Base-by-base conservation (phyloP, 2,888 invertebrate genomes). In the Magallana nippona region DNA sequence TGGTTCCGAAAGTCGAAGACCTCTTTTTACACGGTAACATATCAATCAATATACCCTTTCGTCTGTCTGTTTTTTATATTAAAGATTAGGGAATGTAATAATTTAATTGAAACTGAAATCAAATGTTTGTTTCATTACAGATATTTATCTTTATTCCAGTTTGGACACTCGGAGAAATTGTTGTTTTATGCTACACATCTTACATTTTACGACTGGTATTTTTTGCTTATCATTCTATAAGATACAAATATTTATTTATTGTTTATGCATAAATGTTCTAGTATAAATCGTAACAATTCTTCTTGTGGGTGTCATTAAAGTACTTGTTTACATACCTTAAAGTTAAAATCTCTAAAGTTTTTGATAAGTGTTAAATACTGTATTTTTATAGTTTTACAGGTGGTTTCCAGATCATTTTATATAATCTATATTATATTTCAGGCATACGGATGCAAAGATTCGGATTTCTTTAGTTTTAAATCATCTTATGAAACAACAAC, bases 141-240 rank as follows among this genome's bases (percentile, higher is more conserved):
- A 27, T 71, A 13, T 8, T 27, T 27, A 32, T 15, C 2, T 27
- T 32, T 11, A 22, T 27, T 15, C 32, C 32, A 11, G 22, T 22
- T 71, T 71, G 63, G 63, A 71, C 63, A 27, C 13, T 71, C 32
- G 63, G 63, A 32, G 63, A 71, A 22, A 17, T 71, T 32, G 15
- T 71, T 13, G 0, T 32, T 10, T 32, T 71, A 15, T 15, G 63
- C 10, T 71, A 71, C 32, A 32, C 63, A 27, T 71, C 63, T 27
- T 71, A 71, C 13, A 32, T 13, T 71, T 27, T 71, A 27, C 11
- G 32, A 13, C 1, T 71, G 63, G 63, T 71, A 71, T 15, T 22
- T 2, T 13, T 27, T 44, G 8, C 44, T 44, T 44, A 44, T 44
- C 44, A 44, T 44, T 44, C 8, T 5, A 5, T 5, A 5, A 44